Base-by-base conservation (phyloP, 2,888 invertebrate species). In the Calliopum simillimum region DNA sequence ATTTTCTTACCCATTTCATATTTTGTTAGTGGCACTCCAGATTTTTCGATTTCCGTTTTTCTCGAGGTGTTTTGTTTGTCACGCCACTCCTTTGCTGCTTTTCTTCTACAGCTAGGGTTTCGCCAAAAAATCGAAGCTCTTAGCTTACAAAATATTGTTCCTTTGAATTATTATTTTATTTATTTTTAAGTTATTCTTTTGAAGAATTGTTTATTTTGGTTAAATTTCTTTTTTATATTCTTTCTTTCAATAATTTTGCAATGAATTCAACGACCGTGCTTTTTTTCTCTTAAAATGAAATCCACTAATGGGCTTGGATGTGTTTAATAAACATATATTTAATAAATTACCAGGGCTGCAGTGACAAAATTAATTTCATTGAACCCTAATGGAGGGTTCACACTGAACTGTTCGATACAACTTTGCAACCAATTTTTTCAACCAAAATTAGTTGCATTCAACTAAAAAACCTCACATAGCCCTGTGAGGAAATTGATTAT, bases 1-100 rank as follows among this genome's bases (percentile, higher is more conserved):
- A 41, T 16, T 13, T 21, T 69, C 70, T 74, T 73, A 75, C 75
- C 75, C 75, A 75, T 75, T 75, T 75, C 75, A 75, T 75, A 74
- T 64, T 73, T 70, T 71, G 21, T 46, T 23, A 61, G 55, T 56
- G 49, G 53, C 56, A 33, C 53, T 33, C 41, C 65, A 14, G 49
- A 44, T 56, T 58, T n/a, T n/a, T n/a, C n/a, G n/a, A n/a, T n/a
- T n/a, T n/a, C n/a, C n/a, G 63, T 68, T 53, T 63, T 21, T 21
- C 14, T 49, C 6, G 21, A 58, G 23, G 59, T 41, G 23, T 13
- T 65, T 46, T 51, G 58, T 62, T n/a, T 23, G 51, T 23, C 41
- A 59, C n/a, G 21, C 2, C 25, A 49, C 49, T 59, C 19, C 55
- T 4, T 14, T 13, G 19, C n/a, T 46, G 41, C 44, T 51, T 53